phyloP scores from a whole-genome alignment of 2,113 vertebrate species.

The Pygoscelis antarcticus region DNA sequence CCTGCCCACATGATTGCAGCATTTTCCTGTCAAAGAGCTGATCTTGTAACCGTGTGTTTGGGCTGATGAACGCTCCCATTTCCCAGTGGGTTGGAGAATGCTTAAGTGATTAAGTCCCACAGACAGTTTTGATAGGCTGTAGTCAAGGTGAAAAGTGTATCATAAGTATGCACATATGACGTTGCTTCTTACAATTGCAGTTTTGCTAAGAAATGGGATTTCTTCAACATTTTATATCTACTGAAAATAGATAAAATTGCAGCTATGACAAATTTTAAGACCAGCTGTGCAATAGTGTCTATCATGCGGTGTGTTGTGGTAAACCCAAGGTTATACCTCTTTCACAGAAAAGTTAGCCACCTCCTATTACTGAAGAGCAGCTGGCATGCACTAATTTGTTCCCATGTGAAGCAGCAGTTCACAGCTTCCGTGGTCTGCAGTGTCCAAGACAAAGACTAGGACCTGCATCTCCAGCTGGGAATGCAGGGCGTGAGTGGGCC shows the following conservation, averaged over 20 bases:
- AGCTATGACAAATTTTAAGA: not conserved
- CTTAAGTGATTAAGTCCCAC: not conserved
- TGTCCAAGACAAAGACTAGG: not conserved
- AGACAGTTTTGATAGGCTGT: not conserved
- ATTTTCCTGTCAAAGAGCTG: not conserved
- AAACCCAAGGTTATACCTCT: not conserved
- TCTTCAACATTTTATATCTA: not conserved
- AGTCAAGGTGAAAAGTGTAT: not conserved
- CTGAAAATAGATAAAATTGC: not conserved
- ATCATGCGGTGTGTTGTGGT: not conserved
- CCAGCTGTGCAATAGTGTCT: not conserved
- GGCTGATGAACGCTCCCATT: not conserved
- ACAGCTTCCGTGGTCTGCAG: not conserved
- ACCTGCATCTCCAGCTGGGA: not conserved
- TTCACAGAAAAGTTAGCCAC: not conserved
- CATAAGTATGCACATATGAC: not conserved
- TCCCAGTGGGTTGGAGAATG: not conserved
- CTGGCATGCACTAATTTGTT: not conserved
- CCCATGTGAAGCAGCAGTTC: not conserved
- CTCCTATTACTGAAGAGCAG: not conserved
- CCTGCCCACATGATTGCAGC: not conserved
- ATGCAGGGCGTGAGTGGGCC: not conserved
- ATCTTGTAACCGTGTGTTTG: not conserved
- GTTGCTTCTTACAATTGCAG: not conserved
- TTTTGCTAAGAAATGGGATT: not conserved